Base-by-base conservation (phyloP, 2,113 vertebrate genomes). In the Thermophis baileyi region DNA sequence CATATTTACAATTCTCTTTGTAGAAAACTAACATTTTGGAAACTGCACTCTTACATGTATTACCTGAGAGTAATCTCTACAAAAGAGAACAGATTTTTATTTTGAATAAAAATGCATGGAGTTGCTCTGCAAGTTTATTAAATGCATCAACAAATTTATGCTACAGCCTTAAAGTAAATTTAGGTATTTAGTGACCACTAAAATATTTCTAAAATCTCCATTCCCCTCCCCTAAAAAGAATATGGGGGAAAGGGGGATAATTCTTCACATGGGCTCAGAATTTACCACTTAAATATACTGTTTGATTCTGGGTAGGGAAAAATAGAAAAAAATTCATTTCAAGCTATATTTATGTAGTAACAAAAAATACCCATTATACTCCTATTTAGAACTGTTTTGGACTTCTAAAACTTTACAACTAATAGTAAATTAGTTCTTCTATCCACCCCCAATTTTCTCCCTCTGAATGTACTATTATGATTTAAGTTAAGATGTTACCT, bases 401-500 rank as follows among this genome's bases (percentile, higher is more conserved):
- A 50, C 55, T 44, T 47, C 11, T 18, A 30, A 81, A 30, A 40
- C 6, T 60, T 85, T n/a, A 35, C 46, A 92, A 40, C 2, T 87
- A 91, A 60, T 35, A 60, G 11, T 44, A 90, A 93, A 50, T 85
- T n/a, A 35, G 8, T 30, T 60, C 20, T 60, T 51, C 47, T 4
- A 6, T 51, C 50, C 30, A 54, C 6, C 49, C 20, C 63, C n/a
- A 24, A 53, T 25, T 14, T 27, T 40, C 18, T 44, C 18, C 54
- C 22, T 49, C 20, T 49, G 30, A 86, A 86, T n/a, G 60, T 53
- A 92, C 30, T 63, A 94, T 81, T 20, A 95, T 51, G 14, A 25
- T 40, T 92, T 7, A 30, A 4, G 87, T 49, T 93, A 89, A 85
- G 89, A 91, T 92, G 93, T 94, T 96, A 99, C 98, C 98, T 96